Percentiles rank a stretch among this genome's conserved stretches.
Evolutionary conservation across 1,140 invertebrate genomes (phyloP).

Genomic region (Oryctes rhinoceros): DNA sequence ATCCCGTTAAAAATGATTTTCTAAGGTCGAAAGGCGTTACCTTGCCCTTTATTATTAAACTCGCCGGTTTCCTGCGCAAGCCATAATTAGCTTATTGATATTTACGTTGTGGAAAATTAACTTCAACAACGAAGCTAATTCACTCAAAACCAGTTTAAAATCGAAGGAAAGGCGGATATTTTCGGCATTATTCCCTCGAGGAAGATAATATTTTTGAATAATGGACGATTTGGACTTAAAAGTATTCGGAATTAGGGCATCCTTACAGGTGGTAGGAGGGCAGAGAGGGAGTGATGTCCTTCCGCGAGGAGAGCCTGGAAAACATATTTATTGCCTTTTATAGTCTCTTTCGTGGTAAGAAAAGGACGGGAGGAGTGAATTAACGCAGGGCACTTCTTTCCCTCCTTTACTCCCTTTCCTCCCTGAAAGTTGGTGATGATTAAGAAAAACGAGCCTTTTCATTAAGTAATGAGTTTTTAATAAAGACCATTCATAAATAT

Average conservation of each 20-base stretch:
- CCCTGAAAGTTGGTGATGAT: not conserved
- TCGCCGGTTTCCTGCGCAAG: not conserved
- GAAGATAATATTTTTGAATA: not conserved
- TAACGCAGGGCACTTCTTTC: not conserved
- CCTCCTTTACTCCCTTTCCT: not conserved
- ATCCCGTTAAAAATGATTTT: no score
- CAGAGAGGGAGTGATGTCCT: no score
- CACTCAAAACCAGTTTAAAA: not conserved
- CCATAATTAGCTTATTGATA: not conserved
- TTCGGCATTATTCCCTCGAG: not conserved
- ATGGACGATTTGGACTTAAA: not conserved
- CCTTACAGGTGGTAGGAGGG: not conserved
- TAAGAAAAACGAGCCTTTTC: not conserved
- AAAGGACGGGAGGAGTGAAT: not conserved
- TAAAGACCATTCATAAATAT: conserved; percentile 6
- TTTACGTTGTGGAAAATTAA: not conserved
- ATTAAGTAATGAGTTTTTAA: conserved; percentile 12
- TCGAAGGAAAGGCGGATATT: not conserved
- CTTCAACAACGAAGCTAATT: not conserved
- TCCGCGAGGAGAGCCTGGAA: not conserved
- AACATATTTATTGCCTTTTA: not conserved
- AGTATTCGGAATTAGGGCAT: not conserved
- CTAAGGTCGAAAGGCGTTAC: not conserved
- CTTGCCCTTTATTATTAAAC: not conserved
- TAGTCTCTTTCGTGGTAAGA: not conserved